Evolutionary conservation across 2,797 vertebrate genomes (phyloP).

Genomic region (Rhabdomys pumilio): DNA sequence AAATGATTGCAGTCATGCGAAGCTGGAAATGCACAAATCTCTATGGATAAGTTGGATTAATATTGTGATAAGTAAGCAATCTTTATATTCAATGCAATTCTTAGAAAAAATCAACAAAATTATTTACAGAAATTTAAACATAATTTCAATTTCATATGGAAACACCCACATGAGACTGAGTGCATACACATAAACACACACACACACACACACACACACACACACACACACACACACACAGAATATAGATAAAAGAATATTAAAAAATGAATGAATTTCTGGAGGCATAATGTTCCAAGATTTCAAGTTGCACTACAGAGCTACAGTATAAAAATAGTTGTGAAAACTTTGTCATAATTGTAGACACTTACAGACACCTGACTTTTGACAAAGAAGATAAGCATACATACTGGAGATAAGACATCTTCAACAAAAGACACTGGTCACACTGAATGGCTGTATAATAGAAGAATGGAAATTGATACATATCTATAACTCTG

Average conservation of each 20-base stretch:
- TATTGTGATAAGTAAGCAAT: not conserved
- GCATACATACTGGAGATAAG: not conserved
- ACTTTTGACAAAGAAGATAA: not conserved
- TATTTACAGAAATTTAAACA: not conserved
- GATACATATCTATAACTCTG: not conserved
- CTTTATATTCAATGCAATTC: not conserved
- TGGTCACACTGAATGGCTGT: not conserved
- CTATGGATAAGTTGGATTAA: not conserved
- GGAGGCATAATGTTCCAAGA: not conserved
- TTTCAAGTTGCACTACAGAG: not conserved
- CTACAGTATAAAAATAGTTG: not conserved
- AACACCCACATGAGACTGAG: not conserved
- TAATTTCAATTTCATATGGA: not conserved
- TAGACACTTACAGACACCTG: not conserved
- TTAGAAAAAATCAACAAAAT: not conserved
- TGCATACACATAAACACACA: not conserved
- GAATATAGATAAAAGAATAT: not conserved
- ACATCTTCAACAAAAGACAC: not conserved
- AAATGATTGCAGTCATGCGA: not conserved
- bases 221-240: not conserved
- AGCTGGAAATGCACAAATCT: no score
- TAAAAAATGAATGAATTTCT: not conserved
- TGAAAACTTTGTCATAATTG: not conserved
- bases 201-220: not conserved
- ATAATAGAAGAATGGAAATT: not conserved